These are phyloP conservation scores for Psylliodes chrysocephalus DNA, from an alignment of 2,888 invertebrate species.

Conservation along the genomic window DNA sequence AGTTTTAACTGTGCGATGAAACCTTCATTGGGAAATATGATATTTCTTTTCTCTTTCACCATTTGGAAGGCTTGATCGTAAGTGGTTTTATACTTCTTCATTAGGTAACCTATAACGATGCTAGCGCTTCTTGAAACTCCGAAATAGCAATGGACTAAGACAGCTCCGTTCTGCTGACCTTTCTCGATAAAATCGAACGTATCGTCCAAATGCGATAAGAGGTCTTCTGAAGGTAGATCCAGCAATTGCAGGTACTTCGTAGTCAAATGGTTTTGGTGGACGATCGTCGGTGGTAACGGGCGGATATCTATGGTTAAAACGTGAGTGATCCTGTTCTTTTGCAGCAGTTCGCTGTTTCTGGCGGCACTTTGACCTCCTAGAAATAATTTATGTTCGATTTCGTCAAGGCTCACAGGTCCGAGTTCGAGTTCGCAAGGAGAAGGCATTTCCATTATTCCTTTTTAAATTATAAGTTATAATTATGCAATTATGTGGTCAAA, in stretches of 20 bases:
- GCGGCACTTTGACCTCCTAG: conserved; percentile 81
- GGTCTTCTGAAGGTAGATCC: conserved; percentile 84
- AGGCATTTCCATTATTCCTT: not conserved
- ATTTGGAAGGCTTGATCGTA: conserved; percentile 75
- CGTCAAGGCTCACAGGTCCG: not conserved
- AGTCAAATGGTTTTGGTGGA: conserved; percentile 72
- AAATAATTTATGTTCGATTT: conserved; percentile 1
- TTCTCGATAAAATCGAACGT: conserved; percentile 78
- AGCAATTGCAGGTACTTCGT: conserved; percentile 83
- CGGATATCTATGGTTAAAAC: conserved; percentile 85
- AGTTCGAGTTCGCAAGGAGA: not conserved
- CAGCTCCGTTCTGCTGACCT: conserved; percentile 62
- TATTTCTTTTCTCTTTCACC: conserved; percentile 75
- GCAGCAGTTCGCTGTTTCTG: conserved; percentile 75
- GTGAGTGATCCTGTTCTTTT: conserved; percentile 74
- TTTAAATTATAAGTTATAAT: not conserved
- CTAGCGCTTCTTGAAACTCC: conserved; percentile 91
- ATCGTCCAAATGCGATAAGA: conserved; percentile 80
- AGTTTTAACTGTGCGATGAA: conserved; percentile 81
- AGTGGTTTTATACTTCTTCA: conserved; percentile 80
- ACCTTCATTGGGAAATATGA: conserved; percentile 81
- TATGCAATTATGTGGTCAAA: not conserved
- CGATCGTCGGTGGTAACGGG: conserved; percentile 78
- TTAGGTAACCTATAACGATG: conserved; percentile 84
- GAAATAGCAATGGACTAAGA: conserved; percentile 91